Evolutionary conservation across 23 tunicate genomes (phyloP).

Genomic region (Halocynthia aurantium): DNA sequence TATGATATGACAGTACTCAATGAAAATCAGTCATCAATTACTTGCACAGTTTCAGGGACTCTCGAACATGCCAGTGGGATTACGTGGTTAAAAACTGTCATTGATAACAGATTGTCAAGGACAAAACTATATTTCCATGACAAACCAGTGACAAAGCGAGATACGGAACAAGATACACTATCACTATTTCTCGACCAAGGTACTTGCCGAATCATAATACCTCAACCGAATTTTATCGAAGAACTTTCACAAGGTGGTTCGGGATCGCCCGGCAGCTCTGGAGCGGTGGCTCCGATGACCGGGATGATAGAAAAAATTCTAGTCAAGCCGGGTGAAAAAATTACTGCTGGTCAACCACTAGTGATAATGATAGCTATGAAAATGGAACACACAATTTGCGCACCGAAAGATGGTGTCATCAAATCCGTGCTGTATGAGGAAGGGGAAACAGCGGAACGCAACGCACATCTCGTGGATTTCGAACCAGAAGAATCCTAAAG

Average conservation of each 20-base stretch:
- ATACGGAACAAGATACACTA: background rate
- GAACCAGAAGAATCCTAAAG: background rate
- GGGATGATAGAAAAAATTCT: conserved; percentile 62
- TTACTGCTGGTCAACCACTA: conserved; percentile 81
- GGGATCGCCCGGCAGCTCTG: conserved; percentile 26
- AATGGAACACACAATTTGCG: conserved; percentile 92
- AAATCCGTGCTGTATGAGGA: conserved; percentile 61
- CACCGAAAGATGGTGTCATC: conserved; percentile 94
- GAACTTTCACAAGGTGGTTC: background rate
- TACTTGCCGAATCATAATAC: conserved; percentile 3
- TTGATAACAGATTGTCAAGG: background rate
- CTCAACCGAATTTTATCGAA: conserved; percentile 12
- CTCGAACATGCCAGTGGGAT: background rate
- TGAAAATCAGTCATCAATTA: background rate
- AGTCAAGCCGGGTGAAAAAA: conserved; percentile 75
- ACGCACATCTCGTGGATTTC: conserved; percentile 43
- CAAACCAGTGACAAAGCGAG: conserved; percentile 5
- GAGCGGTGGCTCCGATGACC: conserved; percentile 92
- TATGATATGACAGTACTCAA: conserved; percentile 6
- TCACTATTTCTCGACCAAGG: conserved; percentile 15
- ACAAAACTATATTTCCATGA: conserved; percentile 22
- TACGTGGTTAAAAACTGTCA: conserved; percentile 11
- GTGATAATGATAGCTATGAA: conserved; percentile 97
- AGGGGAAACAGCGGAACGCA: conserved; percentile 75
- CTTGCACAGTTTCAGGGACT: conserved; percentile 3